A percentile compares a stretch with the other conserved stretches of the same genome.
Evolutionary conservation across 2,888 invertebrate species (phyloP).

Genomic region (Hemithea aestivaria): DNA sequence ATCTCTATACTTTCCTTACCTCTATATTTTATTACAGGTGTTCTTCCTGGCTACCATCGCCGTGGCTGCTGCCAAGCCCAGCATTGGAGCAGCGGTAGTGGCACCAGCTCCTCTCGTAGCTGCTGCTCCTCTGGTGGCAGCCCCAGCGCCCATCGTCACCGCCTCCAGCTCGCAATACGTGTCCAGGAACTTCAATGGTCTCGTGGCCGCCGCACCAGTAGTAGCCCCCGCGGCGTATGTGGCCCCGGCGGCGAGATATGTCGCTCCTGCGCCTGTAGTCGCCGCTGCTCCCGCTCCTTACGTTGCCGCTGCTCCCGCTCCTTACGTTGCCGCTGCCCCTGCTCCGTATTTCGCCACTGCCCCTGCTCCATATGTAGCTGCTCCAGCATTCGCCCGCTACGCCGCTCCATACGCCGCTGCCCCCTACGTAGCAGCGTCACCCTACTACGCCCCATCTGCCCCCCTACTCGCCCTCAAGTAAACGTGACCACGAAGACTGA

Average conservation of each 20-base stretch:
- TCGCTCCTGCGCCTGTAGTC: conserved; percentile 54
- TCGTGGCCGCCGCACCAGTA: conserved; percentile 69
- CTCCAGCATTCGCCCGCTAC: conserved; percentile 37
- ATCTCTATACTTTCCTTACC: too few relatives aligned
- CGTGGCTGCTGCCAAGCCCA: conserved; percentile 54
- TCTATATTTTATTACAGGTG: too few relatives aligned
- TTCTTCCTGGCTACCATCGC: conserved; percentile 56
- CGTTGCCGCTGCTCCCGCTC: conserved; percentile 43
- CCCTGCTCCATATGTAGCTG: conserved; percentile 32
- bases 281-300: conserved; percentile 36
- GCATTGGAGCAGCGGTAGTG: conserved; percentile 53
- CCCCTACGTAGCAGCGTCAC: conserved; percentile 27
- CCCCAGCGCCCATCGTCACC: conserved; percentile 51
- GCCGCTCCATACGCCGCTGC: conserved; percentile 30
- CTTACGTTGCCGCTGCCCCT: conserved; percentile 37
- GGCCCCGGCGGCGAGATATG: conserved; percentile 76
- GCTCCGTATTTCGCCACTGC: conserved; percentile 34
- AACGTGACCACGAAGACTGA: conserved; percentile 45
- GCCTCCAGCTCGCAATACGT: conserved; percentile 51
- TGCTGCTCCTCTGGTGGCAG: conserved; percentile 60
- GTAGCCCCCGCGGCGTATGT: conserved; percentile 83
- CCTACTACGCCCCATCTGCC: conserved; percentile 13
- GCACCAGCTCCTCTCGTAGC: conserved; percentile 59
- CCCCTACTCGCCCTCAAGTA: conserved; percentile 25
- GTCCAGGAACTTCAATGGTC: conserved; percentile 34